Evolutionary conservation across 2,888 invertebrate species (phyloP).

Genomic region (Empis livida): DNA sequence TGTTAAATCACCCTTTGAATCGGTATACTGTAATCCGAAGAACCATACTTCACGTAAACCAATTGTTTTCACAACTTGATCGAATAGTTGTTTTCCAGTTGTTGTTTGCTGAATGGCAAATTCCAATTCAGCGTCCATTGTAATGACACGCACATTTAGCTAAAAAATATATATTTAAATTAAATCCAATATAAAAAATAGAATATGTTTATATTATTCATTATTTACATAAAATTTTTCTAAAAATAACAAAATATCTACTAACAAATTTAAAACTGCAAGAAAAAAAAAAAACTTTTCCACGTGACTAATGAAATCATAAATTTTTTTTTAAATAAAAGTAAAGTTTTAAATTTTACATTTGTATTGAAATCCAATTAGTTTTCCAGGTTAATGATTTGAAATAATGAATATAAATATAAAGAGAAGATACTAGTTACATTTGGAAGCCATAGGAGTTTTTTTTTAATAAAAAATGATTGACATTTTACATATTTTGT

Average conservation of each 20-base stretch:
- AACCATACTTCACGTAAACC: constrained; percentile 99
- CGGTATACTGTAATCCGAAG: constrained; percentile 98
- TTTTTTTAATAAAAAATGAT: too few relatives aligned
- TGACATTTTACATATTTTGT: too few relatives aligned
- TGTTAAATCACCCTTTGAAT: constrained; percentile 93
- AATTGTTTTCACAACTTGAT: constrained; percentile 99
- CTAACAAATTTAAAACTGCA: too few relatives aligned
- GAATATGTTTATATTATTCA: too few relatives aligned
- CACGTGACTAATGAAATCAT: too few relatives aligned
- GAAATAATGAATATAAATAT: not conserved
- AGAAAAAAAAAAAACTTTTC: too few relatives aligned
- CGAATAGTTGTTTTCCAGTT: constrained; percentile 98
- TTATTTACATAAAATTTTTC: too few relatives aligned
- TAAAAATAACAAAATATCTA: too few relatives aligned
- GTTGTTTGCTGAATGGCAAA: constrained; percentile 99
- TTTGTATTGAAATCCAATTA: constrained; percentile 24
- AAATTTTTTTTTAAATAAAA: too few relatives aligned
- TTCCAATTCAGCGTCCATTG: constrained; percentile 99
- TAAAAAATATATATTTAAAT: too few relatives aligned
- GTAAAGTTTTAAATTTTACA: not conserved
- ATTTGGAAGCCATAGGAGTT: not conserved
- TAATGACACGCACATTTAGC: constrained; percentile 99
- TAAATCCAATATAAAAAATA: constrained; percentile 18
- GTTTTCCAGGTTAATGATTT: constrained; percentile 31
- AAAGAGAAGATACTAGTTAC: not conserved